These are phyloP conservation scores for Hymenochirus boettgeri DNA, from an alignment of 2,113 vertebrate species.

Conservation along the genomic window DNA sequence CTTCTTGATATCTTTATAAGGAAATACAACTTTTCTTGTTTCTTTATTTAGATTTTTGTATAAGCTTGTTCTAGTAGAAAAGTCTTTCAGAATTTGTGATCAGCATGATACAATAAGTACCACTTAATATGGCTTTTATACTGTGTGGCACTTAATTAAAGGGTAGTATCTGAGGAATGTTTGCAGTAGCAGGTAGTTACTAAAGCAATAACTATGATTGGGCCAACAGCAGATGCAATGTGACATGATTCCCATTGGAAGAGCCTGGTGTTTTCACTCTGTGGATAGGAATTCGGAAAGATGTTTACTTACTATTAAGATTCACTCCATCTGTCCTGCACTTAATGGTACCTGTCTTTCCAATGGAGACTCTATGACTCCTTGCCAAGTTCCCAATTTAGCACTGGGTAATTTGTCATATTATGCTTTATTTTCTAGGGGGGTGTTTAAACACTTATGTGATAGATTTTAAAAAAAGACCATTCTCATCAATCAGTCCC, in stretches of 20 bases:
- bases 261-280: constrained; percentile 42
- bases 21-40: no score
- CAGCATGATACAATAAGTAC: no score
- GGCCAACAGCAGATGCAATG: constrained; percentile 47
- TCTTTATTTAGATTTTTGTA: no score
- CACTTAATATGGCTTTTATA: no score
- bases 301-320: constrained; percentile 48
- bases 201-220: constrained; percentile 21
- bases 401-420: constrained; percentile 31
- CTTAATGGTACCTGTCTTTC: constrained; percentile 39
- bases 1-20: no score
- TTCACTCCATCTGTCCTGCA: constrained; percentile 58
- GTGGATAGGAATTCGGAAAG: constrained; percentile 43
- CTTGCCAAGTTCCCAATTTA: constrained; percentile 33
- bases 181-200: constrained; percentile 13
- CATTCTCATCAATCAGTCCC: constrained; percentile 34
- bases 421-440: constrained; percentile 23
- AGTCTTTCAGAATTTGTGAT: no score
- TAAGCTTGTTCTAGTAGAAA: no score
- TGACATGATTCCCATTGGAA: constrained; percentile 49
- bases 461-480: constrained; percentile 22
- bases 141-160: no score
- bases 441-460: constrained; percentile 30
- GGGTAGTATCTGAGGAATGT: constrained; percentile 27
- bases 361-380: constrained; percentile 16